A percentile compares a stretch with the other conserved stretches of the same genome.
These are phyloP conservation scores for Lamellibrachia luymesi DNA, from an alignment of 1,140 invertebrate species.

Conservation along the genomic window DNA sequence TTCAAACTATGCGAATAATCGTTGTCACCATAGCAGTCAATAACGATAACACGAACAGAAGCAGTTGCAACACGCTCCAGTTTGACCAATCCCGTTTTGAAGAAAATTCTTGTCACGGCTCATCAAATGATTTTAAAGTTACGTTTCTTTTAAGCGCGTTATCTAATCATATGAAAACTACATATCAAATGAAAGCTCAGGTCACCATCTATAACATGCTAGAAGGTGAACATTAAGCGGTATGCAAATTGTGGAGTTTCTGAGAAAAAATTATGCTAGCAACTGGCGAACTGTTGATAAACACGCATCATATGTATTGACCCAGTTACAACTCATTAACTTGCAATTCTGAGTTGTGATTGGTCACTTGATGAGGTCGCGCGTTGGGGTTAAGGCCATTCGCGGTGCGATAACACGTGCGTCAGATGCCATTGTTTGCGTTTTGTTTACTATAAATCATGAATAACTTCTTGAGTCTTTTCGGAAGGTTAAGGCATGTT, in stretches of 20 bases:
- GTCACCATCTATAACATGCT: not conserved
- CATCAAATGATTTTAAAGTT: not conserved
- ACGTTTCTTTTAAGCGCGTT: not conserved
- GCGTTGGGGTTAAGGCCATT: not conserved
- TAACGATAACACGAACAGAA: not conserved
- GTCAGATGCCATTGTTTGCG: not conserved
- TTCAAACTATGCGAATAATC: not conserved
- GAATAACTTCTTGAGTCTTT: conserved; percentile 7
- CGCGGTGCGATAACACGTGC: not conserved
- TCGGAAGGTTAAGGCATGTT: not conserved
- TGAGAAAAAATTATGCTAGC: not conserved
- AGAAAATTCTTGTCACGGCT: not conserved
- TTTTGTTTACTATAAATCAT: conserved; percentile 6
- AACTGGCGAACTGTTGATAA: not conserved
- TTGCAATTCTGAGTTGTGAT: not conserved
- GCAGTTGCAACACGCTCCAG: not conserved
- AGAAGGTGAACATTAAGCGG: not conserved
- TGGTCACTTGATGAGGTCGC: not conserved
- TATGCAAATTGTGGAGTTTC: not conserved
- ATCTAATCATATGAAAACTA: not conserved
- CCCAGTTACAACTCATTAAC: conserved; percentile 4
- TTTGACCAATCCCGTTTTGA: not conserved
- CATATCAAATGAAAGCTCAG: not conserved
- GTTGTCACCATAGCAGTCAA: not conserved
- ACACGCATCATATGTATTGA: not conserved